phyloP scores from a whole-genome alignment of 1,140 invertebrate genomes.

The Monomorium pharaonis region DNA sequence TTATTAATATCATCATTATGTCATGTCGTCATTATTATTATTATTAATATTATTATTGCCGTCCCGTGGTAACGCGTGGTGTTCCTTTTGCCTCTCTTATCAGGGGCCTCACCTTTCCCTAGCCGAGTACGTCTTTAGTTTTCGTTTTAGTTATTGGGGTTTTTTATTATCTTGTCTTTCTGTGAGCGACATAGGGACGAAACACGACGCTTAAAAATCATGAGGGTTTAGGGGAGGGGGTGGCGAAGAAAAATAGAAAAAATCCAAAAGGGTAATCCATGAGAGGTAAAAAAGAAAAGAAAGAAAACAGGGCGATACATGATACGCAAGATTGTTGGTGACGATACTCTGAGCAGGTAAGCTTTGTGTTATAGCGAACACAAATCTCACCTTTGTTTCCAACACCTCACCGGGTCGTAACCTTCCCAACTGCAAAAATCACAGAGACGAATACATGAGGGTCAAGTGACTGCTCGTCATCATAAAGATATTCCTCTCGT shows the following conservation, averaged over 20 bases:
- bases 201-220: slow-evolving; percentile 16
- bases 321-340: slow-evolving; percentile 70
- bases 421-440: slow-evolving; percentile 88
- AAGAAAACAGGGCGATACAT: slow-evolving; percentile 40
- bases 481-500: neutral
- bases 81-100: slow-evolving; percentile 35
- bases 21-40: slow-evolving; percentile 62
- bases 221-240: neutral
- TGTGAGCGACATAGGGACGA: neutral
- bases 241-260: slow-evolving; percentile 35
- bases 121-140: slow-evolving; percentile 41
- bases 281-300: slow-evolving; percentile 59
- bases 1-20: slow-evolving; percentile 52
- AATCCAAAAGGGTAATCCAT: slow-evolving; percentile 12
- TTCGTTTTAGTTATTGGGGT: slow-evolving; percentile 36
- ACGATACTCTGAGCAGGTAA: slow-evolving; percentile 84
- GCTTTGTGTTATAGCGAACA: slow-evolving; percentile 88
- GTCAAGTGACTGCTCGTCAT: slow-evolving; percentile 47
- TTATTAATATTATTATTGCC: slow-evolving; percentile 71
- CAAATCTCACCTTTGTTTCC: slow-evolving; percentile 92
- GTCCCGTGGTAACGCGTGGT: slow-evolving; percentile 46
- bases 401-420: slow-evolving; percentile 92
- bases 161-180: slow-evolving; percentile 42
- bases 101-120: neutral
- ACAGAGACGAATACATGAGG: slow-evolving; percentile 78